Percentiles rank a stretch among this genome's conserved stretches.
Conservation (phyloP, 2,888 invertebrate species). For the Conomelus anceps region DNA sequence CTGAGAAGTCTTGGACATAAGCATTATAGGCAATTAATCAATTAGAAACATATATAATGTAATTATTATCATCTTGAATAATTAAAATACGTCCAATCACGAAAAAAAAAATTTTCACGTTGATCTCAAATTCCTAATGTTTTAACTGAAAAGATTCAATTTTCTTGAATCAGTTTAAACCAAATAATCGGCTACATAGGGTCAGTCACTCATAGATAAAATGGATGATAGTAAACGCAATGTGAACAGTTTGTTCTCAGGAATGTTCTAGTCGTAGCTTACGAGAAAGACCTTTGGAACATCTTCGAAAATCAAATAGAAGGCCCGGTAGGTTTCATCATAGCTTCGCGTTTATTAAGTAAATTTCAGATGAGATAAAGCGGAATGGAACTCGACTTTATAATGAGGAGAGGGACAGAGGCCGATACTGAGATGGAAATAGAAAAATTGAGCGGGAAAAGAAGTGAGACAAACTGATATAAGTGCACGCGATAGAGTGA, state of each 20-base stretch:
- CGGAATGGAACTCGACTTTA: background rate
- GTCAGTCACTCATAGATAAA: background rate
- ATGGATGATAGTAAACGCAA: background rate
- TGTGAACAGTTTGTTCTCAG: background rate
- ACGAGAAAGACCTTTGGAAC: background rate
- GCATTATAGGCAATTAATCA: no score
- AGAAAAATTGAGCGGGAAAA: background rate
- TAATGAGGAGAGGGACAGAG: background rate
- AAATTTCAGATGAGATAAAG: background rate
- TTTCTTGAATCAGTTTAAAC: background rate
- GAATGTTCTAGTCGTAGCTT: background rate
- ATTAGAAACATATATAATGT: no score
- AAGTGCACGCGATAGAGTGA: background rate
- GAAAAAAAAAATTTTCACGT: no score
- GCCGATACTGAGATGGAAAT: background rate
- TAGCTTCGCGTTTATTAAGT: background rate
- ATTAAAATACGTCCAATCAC: no score
- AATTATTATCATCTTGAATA: no score
- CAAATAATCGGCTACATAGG: background rate
- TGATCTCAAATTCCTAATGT: background rate
- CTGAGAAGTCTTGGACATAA: no score
- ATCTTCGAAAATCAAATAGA: background rate
- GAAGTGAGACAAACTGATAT: background rate
- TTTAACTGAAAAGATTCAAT: background rate
- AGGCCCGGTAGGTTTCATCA: background rate